Evolutionary conservation across 1,140 invertebrate genomes (phyloP).

Genomic region (Trachelipus rathkii): DNA sequence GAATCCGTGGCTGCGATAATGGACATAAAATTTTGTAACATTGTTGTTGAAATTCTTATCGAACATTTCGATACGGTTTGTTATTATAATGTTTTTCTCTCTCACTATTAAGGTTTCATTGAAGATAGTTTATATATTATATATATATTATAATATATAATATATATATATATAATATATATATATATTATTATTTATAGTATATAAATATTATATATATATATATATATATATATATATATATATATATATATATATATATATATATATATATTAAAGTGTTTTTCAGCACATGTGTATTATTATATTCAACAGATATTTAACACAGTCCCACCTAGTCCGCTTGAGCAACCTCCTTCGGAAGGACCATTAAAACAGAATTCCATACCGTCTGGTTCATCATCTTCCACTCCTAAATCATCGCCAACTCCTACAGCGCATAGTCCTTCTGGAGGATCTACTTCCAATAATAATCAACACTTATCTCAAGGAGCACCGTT

Average conservation of each 20-base stretch:
- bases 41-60: slow-evolving; percentile 93
- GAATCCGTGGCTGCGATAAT: slow-evolving; percentile 96
- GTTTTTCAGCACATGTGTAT: too few species aligned
- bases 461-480: slow-evolving; percentile 17
- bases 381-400: background rate
- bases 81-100: background rate
- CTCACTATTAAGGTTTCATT: too few species aligned
- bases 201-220: too few species aligned
- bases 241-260: too few species aligned
- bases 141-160: too few species aligned
- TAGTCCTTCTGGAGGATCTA: slow-evolving; percentile 14
- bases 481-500: slow-evolving; percentile 16
- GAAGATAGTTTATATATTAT: too few species aligned
- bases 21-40: slow-evolving; percentile 98
- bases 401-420: background rate
- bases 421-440: slow-evolving; percentile 3
- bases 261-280: too few species aligned
- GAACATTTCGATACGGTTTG: slow-evolving; percentile 79
- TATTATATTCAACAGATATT: slow-evolving; percentile 50
- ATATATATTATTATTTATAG: too few species aligned
- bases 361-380: slow-evolving; percentile 8
- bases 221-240: too few species aligned
- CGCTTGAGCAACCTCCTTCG: slow-evolving; percentile 3
- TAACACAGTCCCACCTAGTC: slow-evolving; percentile 50
- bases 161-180: too few species aligned